A percentile compares a stretch with the other conserved stretches of the same genome.
Conservation (phyloP, 1,140 invertebrate species). For the Platorchestia sp. region DNA sequence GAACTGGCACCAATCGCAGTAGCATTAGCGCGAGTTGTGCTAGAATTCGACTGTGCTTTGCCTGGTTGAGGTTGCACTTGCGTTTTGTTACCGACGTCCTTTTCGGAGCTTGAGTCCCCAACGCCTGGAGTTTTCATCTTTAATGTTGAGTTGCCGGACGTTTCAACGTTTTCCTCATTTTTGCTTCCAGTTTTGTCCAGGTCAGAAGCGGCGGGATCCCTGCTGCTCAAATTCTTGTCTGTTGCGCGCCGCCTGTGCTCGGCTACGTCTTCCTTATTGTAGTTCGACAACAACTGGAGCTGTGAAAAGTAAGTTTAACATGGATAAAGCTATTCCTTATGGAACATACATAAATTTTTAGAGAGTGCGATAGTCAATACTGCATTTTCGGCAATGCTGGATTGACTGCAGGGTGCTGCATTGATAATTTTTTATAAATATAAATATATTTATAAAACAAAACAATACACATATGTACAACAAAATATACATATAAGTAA, state of each 20-base stretch:
- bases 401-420: too few relatives aligned
- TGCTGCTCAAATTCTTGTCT: too few relatives aligned
- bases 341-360: too few relatives aligned
- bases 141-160: not conserved
- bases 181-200: not conserved
- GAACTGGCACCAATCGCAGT: not conserved
- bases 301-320: slow-evolving; percentile 4
- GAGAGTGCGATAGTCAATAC: too few relatives aligned
- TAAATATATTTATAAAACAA: too few relatives aligned
- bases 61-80: not conserved
- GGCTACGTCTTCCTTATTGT: not conserved
- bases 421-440: too few relatives aligned
- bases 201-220: not conserved
- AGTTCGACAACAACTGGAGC: not conserved
- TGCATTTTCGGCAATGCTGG: too few relatives aligned
- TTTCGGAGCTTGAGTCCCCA: not conserved
- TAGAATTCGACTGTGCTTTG: not conserved
- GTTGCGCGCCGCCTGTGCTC: not conserved
- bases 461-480: too few relatives aligned
- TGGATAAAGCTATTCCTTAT: too few relatives aligned
- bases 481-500: too few relatives aligned
- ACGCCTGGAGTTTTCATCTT: not conserved
- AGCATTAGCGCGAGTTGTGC: not conserved
- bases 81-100: not conserved
- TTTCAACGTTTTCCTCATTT: not conserved